Conservation (phyloP, 2,888 invertebrate genomes). For the Achlya flavicornis region DNA sequence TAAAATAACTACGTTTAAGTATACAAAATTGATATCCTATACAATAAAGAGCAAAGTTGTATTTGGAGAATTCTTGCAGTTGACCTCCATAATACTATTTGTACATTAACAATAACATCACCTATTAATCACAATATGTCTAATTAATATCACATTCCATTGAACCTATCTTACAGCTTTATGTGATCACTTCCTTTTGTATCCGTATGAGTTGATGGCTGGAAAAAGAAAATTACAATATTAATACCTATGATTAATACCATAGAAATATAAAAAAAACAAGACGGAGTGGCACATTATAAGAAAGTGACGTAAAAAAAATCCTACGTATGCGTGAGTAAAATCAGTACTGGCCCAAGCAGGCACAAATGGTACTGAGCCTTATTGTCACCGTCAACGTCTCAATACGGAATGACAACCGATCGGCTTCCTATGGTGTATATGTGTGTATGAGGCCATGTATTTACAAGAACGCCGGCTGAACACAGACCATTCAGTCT, state of each 20-base stretch:
- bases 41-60: neutral
- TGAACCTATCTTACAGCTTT: neutral
- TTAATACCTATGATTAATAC: neutral
- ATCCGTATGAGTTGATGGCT: slow-evolving; percentile 90
- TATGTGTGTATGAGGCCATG: too few species aligned
- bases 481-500: too few species aligned
- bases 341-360: too few species aligned
- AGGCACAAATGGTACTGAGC: too few species aligned
- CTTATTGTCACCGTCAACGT: too few species aligned
- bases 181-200: slow-evolving; percentile 78
- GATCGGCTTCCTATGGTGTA: too few species aligned
- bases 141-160: slow-evolving; percentile 37
- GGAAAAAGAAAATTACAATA: slow-evolving; percentile 53
- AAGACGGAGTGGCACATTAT: too few species aligned
- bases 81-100: slow-evolving; percentile 5
- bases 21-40: neutral
- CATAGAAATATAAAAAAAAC: too few species aligned
- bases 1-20: neutral
- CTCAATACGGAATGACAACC: too few species aligned
- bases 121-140: slow-evolving; percentile 33
- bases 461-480: too few species aligned
- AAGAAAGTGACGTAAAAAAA: too few species aligned
- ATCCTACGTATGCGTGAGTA: too few species aligned
- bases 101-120: slow-evolving; percentile 7
- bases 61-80: neutral